Conservation (phyloP, 2,888 invertebrate species). For the Villa cingulata region DNA sequence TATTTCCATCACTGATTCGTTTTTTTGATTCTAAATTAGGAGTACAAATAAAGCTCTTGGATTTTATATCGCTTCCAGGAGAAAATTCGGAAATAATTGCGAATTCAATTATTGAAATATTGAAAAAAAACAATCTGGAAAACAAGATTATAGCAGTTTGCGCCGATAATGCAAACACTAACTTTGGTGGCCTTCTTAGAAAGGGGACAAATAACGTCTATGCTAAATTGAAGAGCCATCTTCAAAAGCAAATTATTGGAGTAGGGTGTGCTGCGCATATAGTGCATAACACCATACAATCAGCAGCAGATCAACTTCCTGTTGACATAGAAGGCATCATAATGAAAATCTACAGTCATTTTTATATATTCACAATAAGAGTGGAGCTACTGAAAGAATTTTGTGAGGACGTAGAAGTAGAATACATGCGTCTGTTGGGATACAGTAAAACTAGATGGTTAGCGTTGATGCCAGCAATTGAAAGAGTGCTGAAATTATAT, state of each 20-base stretch:
- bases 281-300: slow-evolving; percentile 10
- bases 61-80: slow-evolving; percentile 8
- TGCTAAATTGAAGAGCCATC: too few species aligned
- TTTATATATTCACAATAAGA: slow-evolving; percentile 9
- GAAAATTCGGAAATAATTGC: slow-evolving; percentile 11
- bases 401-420: slow-evolving; percentile 4
- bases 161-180: slow-evolving; percentile 8
- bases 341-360: slow-evolving; percentile 5
- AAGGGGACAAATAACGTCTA: background rate
- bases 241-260: slow-evolving; percentile 2
- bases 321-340: slow-evolving; percentile 5
- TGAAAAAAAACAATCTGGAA: background rate
- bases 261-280: slow-evolving; percentile 11
- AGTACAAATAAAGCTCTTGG: slow-evolving; percentile 12
- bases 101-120: background rate
- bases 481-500: slow-evolving; percentile 1
- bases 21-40: slow-evolving; percentile 1
- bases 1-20: slow-evolving; percentile 5
- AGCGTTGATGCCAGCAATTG: background rate
- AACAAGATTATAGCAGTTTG: slow-evolving; percentile 8
- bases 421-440: slow-evolving; percentile 5
- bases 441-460: slow-evolving; percentile 8
- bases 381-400: slow-evolving; percentile 7
- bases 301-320: slow-evolving; percentile 10
- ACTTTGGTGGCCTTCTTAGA: slow-evolving; percentile 7